phyloP scores from a whole-genome alignment of 2,797 vertebrate genomes.

The Coccyzus lansbergi region DNA sequence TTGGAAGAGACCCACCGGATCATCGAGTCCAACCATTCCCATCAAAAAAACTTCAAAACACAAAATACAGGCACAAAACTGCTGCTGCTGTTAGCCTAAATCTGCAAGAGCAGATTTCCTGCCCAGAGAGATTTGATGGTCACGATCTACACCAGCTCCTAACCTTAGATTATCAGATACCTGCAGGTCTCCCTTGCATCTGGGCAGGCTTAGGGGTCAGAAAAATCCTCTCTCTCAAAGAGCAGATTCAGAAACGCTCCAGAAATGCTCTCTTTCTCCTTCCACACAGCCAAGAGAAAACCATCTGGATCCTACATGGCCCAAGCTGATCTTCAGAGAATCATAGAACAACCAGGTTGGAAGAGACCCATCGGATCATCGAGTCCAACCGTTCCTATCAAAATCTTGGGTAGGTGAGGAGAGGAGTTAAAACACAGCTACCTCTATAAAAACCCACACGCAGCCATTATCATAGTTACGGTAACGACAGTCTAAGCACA shows the following conservation, averaged over 20 bases:
- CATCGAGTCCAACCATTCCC: too few relatives aligned
- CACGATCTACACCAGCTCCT: neutral
- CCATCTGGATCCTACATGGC: accelerated
- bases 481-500: neutral
- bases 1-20: too few relatives aligned
- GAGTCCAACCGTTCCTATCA: too few relatives aligned
- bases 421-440: neutral
- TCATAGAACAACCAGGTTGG: too few relatives aligned
- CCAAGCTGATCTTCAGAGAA: too few relatives aligned
- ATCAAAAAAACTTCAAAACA: too few relatives aligned
- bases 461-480: neutral
- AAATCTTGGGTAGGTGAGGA: neutral
- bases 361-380: too few relatives aligned
- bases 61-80: too few relatives aligned
- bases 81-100: too few relatives aligned
- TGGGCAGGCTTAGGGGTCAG: neutral
- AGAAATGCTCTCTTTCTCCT: neutral
- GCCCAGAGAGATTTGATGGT: too few relatives aligned
- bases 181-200: neutral
- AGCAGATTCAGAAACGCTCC: neutral
- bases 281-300: neutral
- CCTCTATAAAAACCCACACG: neutral
- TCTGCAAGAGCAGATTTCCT: too few relatives aligned
- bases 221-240: neutral
- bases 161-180: accelerated